A percentile compares a stretch with the other conserved stretches of the same genome.
These are phyloP conservation scores for Lordiphosa stackelbergi DNA, from an alignment of 1,140 invertebrate genomes.

Conservation along the genomic window DNA sequence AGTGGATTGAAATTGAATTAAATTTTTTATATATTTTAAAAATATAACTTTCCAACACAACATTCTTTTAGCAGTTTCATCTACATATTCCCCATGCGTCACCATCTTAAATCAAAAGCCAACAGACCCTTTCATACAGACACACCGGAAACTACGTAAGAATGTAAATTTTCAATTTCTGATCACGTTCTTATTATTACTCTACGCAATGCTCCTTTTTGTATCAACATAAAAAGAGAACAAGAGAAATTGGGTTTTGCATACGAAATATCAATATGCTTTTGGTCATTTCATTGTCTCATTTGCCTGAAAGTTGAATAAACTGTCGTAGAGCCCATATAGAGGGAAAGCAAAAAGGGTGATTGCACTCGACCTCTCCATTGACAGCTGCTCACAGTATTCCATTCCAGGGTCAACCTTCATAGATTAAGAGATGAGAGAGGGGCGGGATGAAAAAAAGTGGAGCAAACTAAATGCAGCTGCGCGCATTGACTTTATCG, in stretches of 20 bases:
- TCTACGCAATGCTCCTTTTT: no score
- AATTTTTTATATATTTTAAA: no score
- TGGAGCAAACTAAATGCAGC: conserved; percentile 19
- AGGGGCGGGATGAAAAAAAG: conserved; percentile 18
- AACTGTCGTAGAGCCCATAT: conserved; percentile 17
- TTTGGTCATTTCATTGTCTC: conserved; percentile 41
- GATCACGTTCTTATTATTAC: no score
- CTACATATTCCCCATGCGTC: no score
- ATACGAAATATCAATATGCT: conserved; percentile 30
- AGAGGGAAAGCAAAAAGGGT: conserved; percentile 1
- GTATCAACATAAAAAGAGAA: no score
- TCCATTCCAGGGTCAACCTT: conserved; percentile 16
- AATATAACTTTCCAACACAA: no score
- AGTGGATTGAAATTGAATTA: no score
- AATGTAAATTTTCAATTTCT: no score
- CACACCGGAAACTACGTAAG: no score
- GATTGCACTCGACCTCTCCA: conserved; percentile 7
- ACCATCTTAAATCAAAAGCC: no score
- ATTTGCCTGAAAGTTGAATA: conserved; percentile 23
- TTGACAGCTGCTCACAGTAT: neutral
- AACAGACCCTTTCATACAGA: no score
- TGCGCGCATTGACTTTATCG: conserved; percentile 36
- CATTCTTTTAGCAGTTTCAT: no score
- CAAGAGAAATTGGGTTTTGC: conserved; percentile 12
- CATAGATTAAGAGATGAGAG: conserved; percentile 27